These are phyloP conservation scores for Tribolium freemani DNA, from an alignment of 2,888 invertebrate genomes.

Conservation along the genomic window DNA sequence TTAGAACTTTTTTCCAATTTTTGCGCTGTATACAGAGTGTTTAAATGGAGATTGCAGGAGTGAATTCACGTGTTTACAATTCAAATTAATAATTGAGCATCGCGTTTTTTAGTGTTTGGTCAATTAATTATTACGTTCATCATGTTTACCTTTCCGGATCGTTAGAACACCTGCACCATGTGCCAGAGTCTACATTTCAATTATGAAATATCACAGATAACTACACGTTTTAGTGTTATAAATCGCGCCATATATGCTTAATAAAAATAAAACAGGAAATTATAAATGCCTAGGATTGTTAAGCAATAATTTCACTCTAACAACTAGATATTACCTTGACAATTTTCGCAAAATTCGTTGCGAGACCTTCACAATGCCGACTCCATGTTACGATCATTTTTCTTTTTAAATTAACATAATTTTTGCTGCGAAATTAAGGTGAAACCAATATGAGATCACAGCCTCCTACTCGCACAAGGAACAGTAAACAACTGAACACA, in stretches of 20 bases:
- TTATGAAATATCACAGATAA: not conserved
- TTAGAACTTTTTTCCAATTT: too few species aligned
- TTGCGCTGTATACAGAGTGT: too few species aligned
- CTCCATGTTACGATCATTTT: not conserved
- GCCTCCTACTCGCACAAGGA: slow-evolving; percentile 1
- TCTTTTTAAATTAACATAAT: not conserved
- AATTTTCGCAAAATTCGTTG: not conserved
- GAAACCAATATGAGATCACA: not conserved
- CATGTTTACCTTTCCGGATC: not conserved
- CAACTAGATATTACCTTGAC: not conserved
- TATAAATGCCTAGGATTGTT: not conserved
- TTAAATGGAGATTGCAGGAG: too few species aligned
- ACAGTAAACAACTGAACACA: slow-evolving; percentile 27
- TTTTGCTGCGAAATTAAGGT: not conserved
- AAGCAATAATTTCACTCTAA: not conserved
- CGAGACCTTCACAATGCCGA: not conserved
- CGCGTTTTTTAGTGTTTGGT: not conserved
- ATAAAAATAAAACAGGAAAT: not conserved
- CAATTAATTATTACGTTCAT: not conserved
- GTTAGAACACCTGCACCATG: too few species aligned
- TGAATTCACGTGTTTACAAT: too few species aligned
- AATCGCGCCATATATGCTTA: not conserved
- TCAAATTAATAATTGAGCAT: not conserved
- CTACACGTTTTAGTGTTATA: not conserved
- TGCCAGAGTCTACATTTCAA: not conserved